These are phyloP conservation scores for Scaptomyza graminum DNA, from an alignment of 1,140 invertebrate genomes.

Conservation along the genomic window DNA sequence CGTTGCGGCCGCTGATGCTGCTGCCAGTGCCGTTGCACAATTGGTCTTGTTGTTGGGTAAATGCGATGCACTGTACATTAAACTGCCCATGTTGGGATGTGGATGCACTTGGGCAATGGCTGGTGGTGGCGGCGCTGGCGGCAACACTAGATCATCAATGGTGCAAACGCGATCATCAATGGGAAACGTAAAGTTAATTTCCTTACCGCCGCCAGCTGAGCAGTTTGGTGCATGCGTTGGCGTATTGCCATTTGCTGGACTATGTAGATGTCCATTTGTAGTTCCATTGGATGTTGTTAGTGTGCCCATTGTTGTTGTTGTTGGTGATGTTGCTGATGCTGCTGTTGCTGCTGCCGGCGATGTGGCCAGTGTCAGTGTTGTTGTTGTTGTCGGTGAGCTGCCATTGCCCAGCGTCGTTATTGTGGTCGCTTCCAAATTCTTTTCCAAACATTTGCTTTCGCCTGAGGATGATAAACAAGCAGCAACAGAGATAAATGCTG, in stretches of 20 bases:
- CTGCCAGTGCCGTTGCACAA: slow-evolving; percentile 60
- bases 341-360: slow-evolving; percentile 28
- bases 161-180: slow-evolving; percentile 83
- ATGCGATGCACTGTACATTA: slow-evolving; percentile 69
- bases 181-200: slow-evolving; percentile 83
- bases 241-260: slow-evolving; percentile 55
- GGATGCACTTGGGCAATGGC: slow-evolving; percentile 36
- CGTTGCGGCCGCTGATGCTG: slow-evolving; percentile 75
- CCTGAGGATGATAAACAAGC: slow-evolving; percentile 47
- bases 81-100: slow-evolving; percentile 66
- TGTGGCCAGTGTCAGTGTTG: slow-evolving; percentile 62
- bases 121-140: slow-evolving; percentile 69
- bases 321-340: slow-evolving; percentile 1
- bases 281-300: slow-evolving; percentile 23
- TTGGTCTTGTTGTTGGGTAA: slow-evolving; percentile 35
- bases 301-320: slow-evolving; percentile 19
- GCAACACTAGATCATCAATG: slow-evolving; percentile 78
- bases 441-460: slow-evolving; percentile 82
- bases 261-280: slow-evolving; percentile 43
- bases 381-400: slow-evolving; percentile 70
- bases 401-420: slow-evolving; percentile 73
- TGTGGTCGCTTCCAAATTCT: slow-evolving; percentile 72
- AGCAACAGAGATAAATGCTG: slow-evolving; percentile 24
- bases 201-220: slow-evolving; percentile 49
- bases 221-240: slow-evolving; percentile 24